Base-by-base conservation (phyloP, 2,888 invertebrate species). In the Asteroscopus sphinx region DNA sequence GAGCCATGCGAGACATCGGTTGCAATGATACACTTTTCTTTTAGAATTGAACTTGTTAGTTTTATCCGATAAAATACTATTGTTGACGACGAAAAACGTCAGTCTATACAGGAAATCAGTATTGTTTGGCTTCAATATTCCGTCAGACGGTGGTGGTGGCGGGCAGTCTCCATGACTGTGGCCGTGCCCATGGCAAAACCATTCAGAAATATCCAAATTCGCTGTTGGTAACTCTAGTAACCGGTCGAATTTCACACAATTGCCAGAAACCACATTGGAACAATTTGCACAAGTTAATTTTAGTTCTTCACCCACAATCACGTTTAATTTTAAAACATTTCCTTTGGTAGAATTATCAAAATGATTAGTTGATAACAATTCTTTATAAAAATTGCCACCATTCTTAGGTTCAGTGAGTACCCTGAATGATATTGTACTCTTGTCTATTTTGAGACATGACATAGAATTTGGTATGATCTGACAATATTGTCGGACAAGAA, bases 101-200 rank as follows among this genome's bases (percentile, higher is more conserved):
- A 94, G 84, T 40, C 95, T 89, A 77, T 95, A 96, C 30, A 96
- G 92, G 73, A 95, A 94, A 85, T 96, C 96, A 25, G 77, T 81
- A 60, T 87, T 84, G 60, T 93, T 94, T 13, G 95, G 95, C 60
- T 92, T 91, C 12, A 95, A 74, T 45, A 83, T 63, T 58, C 76
- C 67, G 28, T 83, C 82, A 12, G 65, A 66, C 0, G 63, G 47
- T 40, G 65, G n/a, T n/a, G n/a, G n/a, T n/a, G n/a, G 71, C 1
- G 79, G 48, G 11, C 64, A 51, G 39, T 82, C 76, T 0, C 84
- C 83, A 39, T 92, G 91, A 0, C n/a, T n/a, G n/a, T n/a, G n/a
- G n/a, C 91, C 82, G 21, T 91, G 91, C 0, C 92, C 92, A 66
- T 96, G 96, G 75, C 96, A 96, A 81, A 96, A 96, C 95, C 96